Conservation (phyloP, 2,888 invertebrate genomes). For the Anticlea derivata region DNA sequence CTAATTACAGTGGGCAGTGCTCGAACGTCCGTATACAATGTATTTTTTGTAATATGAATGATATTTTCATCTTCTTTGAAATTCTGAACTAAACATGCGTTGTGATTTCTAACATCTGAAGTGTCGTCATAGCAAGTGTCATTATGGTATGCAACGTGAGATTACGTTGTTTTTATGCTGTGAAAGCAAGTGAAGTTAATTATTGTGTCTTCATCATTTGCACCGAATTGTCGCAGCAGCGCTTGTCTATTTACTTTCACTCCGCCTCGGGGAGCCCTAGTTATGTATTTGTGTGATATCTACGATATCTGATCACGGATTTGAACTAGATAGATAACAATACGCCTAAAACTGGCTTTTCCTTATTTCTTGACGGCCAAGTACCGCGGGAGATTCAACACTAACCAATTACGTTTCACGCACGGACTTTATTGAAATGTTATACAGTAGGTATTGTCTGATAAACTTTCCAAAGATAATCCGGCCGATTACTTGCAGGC, state of each 20-base stretch:
- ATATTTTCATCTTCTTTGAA: slow-evolving; percentile 23
- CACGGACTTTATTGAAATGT: background rate
- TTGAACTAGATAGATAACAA: slow-evolving; percentile 50
- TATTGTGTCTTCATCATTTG: slow-evolving; percentile 60
- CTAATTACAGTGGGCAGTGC: slow-evolving; percentile 71
- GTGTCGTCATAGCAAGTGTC: slow-evolving; percentile 32
- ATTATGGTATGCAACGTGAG: slow-evolving; percentile 38
- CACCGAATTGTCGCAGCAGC: slow-evolving; percentile 59
- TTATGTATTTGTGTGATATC: slow-evolving; percentile 63
- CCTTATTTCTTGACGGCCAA: too few species aligned
- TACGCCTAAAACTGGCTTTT: slow-evolving; percentile 29
- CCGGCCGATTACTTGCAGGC: slow-evolving; percentile 5
- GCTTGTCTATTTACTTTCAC: slow-evolving; percentile 71
- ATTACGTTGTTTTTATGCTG: slow-evolving; percentile 48
- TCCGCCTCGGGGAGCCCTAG: slow-evolving; percentile 54
- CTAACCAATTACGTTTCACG: background rate
- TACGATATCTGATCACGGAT: slow-evolving; percentile 65
- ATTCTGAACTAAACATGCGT: slow-evolving; percentile 9
- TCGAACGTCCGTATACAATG: slow-evolving; percentile 53
- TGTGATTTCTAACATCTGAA: background rate
- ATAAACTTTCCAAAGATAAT: slow-evolving; percentile 10
- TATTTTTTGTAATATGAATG: slow-evolving; percentile 39
- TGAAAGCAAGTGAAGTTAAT: slow-evolving; percentile 62
- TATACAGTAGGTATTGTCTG: background rate
- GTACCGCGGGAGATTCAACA: too few species aligned